These are phyloP conservation scores for Halcyon malimbica DNA, from an alignment of 2,113 vertebrate species.

Conservation along the genomic window DNA sequence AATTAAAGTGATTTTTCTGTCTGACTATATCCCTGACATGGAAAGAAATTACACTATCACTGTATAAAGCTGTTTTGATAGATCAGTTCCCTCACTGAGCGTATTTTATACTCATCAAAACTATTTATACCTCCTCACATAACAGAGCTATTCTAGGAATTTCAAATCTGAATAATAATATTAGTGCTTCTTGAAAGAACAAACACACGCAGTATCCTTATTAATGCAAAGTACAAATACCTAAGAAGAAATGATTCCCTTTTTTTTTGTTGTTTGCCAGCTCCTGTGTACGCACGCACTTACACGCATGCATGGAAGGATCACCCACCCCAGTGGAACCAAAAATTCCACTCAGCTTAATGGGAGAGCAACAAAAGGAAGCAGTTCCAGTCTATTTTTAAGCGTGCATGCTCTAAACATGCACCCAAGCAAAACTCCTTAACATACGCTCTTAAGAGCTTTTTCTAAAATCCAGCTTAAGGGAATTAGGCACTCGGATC, in stretches of 20 bases:
- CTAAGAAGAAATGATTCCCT: background rate
- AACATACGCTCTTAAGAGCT: background rate
- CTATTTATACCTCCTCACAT: slow-evolving; percentile 53
- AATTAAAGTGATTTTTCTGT: slow-evolving; percentile 68
- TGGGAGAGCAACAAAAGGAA: background rate
- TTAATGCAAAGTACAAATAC: background rate
- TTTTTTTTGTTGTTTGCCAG: background rate
- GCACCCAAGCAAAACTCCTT: slow-evolving; percentile 13
- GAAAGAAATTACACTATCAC: slow-evolving; percentile 17
- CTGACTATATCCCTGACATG: slow-evolving; percentile 23
- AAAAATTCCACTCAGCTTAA: background rate
- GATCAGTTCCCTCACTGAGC: slow-evolving; percentile 50
- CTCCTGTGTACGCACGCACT: background rate
- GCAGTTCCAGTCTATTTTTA: slow-evolving; percentile 1
- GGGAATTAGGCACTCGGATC: background rate
- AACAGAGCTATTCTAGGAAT: slow-evolving; percentile 54
- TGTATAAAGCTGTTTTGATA: slow-evolving; percentile 55
- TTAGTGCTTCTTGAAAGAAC: slow-evolving; percentile 5
- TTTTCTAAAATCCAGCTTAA: slow-evolving; percentile 46
- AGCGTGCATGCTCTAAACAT: background rate
- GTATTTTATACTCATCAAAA: slow-evolving; percentile 61
- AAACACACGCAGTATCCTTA: background rate
- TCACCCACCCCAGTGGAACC: background rate
- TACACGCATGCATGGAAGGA: background rate
- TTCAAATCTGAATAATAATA: slow-evolving; percentile 35